Conservation (phyloP, 2,888 invertebrate species). For the Eupithecia centaureata region DNA sequence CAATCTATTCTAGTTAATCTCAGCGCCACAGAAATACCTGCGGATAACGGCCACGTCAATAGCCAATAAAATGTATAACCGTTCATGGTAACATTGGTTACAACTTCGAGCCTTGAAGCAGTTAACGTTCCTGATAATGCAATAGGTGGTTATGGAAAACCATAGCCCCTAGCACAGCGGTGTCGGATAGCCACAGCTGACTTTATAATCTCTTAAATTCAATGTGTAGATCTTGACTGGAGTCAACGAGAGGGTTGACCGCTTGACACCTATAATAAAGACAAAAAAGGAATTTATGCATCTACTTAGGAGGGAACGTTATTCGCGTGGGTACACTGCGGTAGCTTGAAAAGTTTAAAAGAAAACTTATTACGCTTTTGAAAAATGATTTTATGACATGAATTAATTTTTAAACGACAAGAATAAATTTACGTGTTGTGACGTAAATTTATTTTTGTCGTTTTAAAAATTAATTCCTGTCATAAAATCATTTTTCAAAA, state of each 20-base stretch:
- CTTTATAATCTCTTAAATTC: slow-evolving; percentile 24
- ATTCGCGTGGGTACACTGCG: slow-evolving; percentile 64
- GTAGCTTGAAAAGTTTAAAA: too few relatives aligned
- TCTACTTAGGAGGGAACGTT: slow-evolving; percentile 48
- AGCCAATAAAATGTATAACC: slow-evolving; percentile 58
- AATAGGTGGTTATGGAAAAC: slow-evolving; percentile 42
- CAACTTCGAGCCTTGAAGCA: slow-evolving; percentile 43
- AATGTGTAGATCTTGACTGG: slow-evolving; percentile 25
- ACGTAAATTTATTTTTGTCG: too few relatives aligned
- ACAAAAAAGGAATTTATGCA: slow-evolving; percentile 36
- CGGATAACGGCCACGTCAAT: slow-evolving; percentile 52
- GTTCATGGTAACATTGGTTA: slow-evolving; percentile 45
- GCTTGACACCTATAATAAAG: slow-evolving; percentile 29
- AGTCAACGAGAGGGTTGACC: slow-evolving; percentile 20
- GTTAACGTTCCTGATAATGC: slow-evolving; percentile 43
- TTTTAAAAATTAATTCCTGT: too few relatives aligned
- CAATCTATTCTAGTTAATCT: slow-evolving; percentile 33
- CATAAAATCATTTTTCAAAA: too few relatives aligned
- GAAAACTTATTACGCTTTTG: too few relatives aligned
- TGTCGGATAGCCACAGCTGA: slow-evolving; percentile 41
- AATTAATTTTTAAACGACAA: too few relatives aligned
- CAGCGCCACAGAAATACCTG: slow-evolving; percentile 45
- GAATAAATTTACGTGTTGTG: too few relatives aligned
- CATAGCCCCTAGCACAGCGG: slow-evolving; percentile 42
- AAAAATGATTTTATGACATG: too few relatives aligned